phyloP scores from a whole-genome alignment of 2,888 invertebrate species.

The Rhimphoctona megacephalus region DNA sequence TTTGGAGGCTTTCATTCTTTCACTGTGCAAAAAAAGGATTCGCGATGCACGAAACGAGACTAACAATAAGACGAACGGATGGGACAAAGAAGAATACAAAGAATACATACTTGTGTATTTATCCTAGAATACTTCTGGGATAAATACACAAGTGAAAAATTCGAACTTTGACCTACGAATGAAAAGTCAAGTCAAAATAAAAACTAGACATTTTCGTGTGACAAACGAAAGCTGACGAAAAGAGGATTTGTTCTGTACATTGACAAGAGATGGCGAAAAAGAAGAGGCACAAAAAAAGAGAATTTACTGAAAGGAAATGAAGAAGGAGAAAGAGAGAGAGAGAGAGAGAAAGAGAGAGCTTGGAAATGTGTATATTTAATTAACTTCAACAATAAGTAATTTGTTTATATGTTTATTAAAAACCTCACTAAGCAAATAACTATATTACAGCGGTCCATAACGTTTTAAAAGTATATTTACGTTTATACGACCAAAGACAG shows the following conservation, averaged over 20 bases:
- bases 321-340: background rate
- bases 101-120: too few species aligned
- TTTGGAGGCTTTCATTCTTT: slow-evolving; percentile 3
- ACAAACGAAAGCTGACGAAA: slow-evolving; percentile 13
- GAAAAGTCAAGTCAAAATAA: background rate
- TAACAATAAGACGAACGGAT: background rate
- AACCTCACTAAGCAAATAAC: background rate
- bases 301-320: background rate
- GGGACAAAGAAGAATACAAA: slow-evolving; percentile 20
- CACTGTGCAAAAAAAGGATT: slow-evolving; percentile 9
- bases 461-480: background rate
- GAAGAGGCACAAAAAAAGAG: background rate
- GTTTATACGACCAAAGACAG: background rate
- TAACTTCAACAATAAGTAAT: background rate
- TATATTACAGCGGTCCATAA: background rate
- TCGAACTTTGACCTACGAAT: slow-evolving; percentile 10
- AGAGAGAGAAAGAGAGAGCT: background rate
- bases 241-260: background rate
- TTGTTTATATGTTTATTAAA: background rate
- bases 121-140: background rate
- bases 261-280: background rate
- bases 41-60: slow-evolving; percentile 21
- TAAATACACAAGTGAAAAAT: slow-evolving; percentile 19
- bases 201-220: background rate
- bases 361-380: background rate